A percentile compares a stretch with the other conserved stretches of the same genome.
Evolutionary conservation across 2,888 invertebrate genomes (phyloP).

Genomic region (Cataglyphis rosenhaueri): DNA sequence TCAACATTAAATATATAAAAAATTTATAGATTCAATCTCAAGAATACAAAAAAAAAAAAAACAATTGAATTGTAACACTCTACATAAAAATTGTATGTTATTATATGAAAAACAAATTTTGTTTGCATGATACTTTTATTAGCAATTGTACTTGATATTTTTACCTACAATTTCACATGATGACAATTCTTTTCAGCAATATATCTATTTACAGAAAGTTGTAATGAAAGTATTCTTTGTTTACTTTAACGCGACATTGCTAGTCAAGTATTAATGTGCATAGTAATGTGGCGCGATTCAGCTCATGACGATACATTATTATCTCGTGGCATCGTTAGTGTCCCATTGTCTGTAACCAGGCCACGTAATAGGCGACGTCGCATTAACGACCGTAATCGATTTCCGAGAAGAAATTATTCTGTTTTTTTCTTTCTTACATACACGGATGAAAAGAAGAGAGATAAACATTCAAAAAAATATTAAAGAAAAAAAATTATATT

Average conservation of each 20-base stretch:
- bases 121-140: not conserved
- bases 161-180: not conserved
- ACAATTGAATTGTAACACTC: not conserved
- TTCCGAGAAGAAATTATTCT: conserved; percentile 14
- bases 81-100: not conserved
- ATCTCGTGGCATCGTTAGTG: conserved; percentile 44
- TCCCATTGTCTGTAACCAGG: conserved; percentile 35
- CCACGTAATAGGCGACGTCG: conserved; percentile 19
- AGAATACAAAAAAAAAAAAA: not conserved
- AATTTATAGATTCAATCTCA: not conserved
- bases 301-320: conserved; percentile 20
- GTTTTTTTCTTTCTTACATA: not conserved
- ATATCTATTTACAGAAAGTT: not conserved
- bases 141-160: not conserved
- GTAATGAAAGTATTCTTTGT: not conserved
- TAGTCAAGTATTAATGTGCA: conserved; percentile 36
- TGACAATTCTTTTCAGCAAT: not conserved
- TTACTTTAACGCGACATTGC: conserved; percentile 28
- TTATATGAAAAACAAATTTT: not conserved
- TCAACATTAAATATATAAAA: not conserved
- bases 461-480: not conserved
- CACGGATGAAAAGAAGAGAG: not conserved
- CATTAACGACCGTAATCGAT: conserved; percentile 40
- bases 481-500: not conserved
- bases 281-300: conserved; percentile 5